These are phyloP conservation scores for Anabacerthia variegaticeps DNA, from an alignment of 2,797 vertebrate species.

Conservation along the genomic window DNA sequence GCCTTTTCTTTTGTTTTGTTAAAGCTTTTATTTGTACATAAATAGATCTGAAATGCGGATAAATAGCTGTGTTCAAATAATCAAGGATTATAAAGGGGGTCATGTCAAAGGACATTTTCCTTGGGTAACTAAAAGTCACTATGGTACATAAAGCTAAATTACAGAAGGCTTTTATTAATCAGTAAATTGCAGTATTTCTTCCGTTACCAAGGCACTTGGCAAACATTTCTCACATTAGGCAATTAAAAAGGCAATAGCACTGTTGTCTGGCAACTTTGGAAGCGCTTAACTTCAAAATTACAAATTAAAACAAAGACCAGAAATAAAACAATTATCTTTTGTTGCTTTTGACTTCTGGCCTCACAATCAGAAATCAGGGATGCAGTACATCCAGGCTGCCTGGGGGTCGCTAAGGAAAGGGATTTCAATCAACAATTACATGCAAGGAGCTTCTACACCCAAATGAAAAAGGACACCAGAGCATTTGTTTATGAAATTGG, in stretches of 20 bases:
- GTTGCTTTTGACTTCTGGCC: conserved; percentile 12
- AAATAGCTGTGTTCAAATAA: conserved; percentile 36
- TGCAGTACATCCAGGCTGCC: neutral
- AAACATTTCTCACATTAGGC: conserved; percentile 18
- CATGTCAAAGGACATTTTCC: conserved; percentile 49
- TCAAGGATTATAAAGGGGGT: neutral
- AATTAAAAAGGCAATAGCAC: conserved; percentile 17
- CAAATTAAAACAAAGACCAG: conserved; percentile 7
- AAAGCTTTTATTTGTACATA: neutral
- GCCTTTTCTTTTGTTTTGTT: neutral
- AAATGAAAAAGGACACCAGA: neutral
- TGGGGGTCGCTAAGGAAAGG: neutral
- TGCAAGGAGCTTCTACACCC: neutral
- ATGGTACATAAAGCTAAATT: neutral
- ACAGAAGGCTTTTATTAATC: conserved; percentile 38
- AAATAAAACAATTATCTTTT: conserved; percentile 11
- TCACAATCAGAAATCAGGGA: neutral
- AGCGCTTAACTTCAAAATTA: conserved; percentile 27
- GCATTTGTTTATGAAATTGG: neutral
- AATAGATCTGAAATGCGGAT: conserved; percentile 33
- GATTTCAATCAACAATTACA: conserved; percentile 6
- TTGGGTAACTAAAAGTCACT: neutral
- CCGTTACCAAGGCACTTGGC: neutral
- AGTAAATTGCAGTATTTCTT: conserved; percentile 50
- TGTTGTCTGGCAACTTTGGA: conserved; percentile 12